Evolutionary conservation across 2,888 invertebrate species (phyloP).

Genomic region (Thumatha senex): DNA sequence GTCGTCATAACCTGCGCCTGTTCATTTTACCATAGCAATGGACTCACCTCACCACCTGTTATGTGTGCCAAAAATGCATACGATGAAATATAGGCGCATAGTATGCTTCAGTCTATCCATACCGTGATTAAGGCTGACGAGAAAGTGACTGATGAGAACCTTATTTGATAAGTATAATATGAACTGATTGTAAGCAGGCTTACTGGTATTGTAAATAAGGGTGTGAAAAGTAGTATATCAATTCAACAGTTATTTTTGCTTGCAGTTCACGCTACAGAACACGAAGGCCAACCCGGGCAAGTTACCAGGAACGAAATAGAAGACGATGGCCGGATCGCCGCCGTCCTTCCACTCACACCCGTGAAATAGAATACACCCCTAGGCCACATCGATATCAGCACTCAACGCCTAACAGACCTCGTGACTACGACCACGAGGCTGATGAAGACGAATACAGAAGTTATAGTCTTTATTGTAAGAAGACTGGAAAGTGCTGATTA

Average conservation of each 20-base stretch:
- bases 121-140: too few relatives aligned
- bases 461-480: constrained; percentile 56
- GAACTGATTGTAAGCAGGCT: too few relatives aligned
- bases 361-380: constrained; percentile 35
- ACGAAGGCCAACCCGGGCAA: constrained; percentile 59
- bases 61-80: too few relatives aligned
- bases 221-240: too few relatives aligned
- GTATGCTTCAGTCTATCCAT: too few relatives aligned
- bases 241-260: constrained; percentile 15
- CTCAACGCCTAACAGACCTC: constrained; percentile 44
- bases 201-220: too few relatives aligned
- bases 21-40: too few relatives aligned
- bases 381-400: constrained; percentile 31
- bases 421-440: constrained; percentile 44
- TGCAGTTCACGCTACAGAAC: constrained; percentile 57
- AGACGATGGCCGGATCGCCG: constrained; percentile 58
- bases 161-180: too few relatives aligned
- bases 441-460: constrained; percentile 53
- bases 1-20: too few relatives aligned
- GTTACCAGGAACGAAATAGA: constrained; percentile 63
- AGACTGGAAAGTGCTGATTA: constrained; percentile 59
- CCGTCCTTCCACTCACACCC: constrained; percentile 24
- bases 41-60: too few relatives aligned
- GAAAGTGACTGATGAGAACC: too few relatives aligned
- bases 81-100: too few relatives aligned